Evolutionary conservation across 2,797 vertebrate species (phyloP).

Genomic region (Tauraco hartlaubi): DNA sequence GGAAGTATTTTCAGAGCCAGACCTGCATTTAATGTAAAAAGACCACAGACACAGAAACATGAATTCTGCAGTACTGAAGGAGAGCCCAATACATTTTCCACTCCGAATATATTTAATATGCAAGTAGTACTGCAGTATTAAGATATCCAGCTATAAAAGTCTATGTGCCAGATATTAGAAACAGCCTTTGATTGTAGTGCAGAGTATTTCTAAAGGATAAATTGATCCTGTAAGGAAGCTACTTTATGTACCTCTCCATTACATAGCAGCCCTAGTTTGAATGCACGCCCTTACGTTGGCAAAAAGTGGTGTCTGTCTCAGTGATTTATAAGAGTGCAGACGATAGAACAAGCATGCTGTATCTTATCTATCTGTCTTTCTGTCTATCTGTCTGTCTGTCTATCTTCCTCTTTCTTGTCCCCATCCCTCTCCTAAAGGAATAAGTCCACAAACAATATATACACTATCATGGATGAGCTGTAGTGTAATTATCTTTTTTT

Average conservation of each 20-base stretch:
- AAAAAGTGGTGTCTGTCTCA: neutral
- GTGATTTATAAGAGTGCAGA: neutral
- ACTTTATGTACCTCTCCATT: neutral
- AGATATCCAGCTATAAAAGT: neutral
- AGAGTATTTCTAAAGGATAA: neutral
- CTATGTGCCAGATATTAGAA: neutral
- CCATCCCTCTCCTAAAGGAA: neutral
- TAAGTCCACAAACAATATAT: neutral
- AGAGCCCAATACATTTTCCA: neutral
- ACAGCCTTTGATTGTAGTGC: neutral
- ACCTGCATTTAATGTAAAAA: neutral
- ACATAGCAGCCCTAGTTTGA: neutral
- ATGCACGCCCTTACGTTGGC: neutral
- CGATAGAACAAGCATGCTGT: neutral
- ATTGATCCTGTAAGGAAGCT: neutral
- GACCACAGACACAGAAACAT: neutral
- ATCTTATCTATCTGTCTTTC: neutral
- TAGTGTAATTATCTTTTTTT: neutral
- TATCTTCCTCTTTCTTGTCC: neutral
- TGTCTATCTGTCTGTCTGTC: neutral
- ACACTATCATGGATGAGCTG: neutral
- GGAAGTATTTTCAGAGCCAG: neutral
- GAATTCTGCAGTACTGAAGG: neutral
- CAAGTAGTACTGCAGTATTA: neutral
- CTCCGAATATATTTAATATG: rapidly evolving